Base-by-base conservation (phyloP, 1,140 invertebrate species). In the Lordiphosa clarofinis region DNA sequence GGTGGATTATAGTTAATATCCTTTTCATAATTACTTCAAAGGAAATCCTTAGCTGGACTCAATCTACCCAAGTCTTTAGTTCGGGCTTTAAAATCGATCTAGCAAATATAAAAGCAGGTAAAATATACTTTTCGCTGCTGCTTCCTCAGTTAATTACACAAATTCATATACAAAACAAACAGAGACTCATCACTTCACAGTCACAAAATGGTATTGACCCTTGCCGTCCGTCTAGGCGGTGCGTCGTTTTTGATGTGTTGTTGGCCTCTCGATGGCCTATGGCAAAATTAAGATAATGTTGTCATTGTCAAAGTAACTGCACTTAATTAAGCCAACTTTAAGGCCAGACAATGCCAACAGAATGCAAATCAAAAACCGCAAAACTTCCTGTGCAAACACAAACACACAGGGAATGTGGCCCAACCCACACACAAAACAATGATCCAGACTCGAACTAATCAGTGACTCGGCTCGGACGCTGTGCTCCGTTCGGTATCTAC, bases 331-430 rank as follows among this genome's bases (percentile, higher is more conserved):
- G 76, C 72, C 76, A 82, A 82, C 61, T 76, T 31, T 76, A 72
- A 71, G 75, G n/a, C 42, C 42, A 59, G 43, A 47, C 44, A 61
- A 44, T 48, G 39, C 46, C 28, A 44, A 39, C 46, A 58, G 64
- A 73, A 84, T 84, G 84, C 76, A 76, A 82, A 82, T 82, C 76
- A 82, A 71, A 82, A 75, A 62, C 76, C 76, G 61, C 76, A 81
- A 64, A 76, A 74, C 76, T 81, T 81, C 76, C 76, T 84, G 72
- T 38, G 4, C 12, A 55, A 56, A 38, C 50, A 47, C 21, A 37
- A 11, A 4, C 65, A 55, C 10, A 7, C 21, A n/a, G n/a, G 9
- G 37, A 49, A 33, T 37, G 50, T 39, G 50, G 33, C 21, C 15
- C 65, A 57, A 19, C 58, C 46, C 67, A 70, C 13, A 12, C 19